Base-by-base conservation (phyloP, 2,113 vertebrate genomes). In the Oncorhynchus gorbuscha region DNA sequence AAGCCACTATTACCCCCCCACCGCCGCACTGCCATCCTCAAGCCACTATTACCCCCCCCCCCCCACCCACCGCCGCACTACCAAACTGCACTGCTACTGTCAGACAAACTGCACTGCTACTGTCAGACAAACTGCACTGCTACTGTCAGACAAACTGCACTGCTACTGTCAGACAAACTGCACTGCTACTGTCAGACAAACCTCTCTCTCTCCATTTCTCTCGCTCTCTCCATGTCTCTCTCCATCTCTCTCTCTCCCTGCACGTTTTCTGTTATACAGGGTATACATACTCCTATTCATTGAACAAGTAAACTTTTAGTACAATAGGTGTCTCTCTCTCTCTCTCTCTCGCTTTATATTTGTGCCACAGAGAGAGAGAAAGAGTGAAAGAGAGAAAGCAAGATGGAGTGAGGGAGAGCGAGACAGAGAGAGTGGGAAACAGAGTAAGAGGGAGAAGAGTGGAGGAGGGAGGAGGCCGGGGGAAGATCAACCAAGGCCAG, bases 81-180 rank as follows among this genome's bases (percentile, higher is more conserved):
- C 32, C 24, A 24, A 24, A 24, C 24, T 24, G 24, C 24, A 24
- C 24, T 24, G 24, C 24, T 24, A 24, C 24, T 24, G 24, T 24
- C 24, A 24, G 24, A 98, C 95, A 97, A 95, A 97, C 95, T 95
- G 95, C 94, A 91, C 24, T 24, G 24, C 24, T 24, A 24, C 24
- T 24, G 24, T 24, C 24, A 24, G 24, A 98, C 95, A 97, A 95
- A 97, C 95, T 95, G 95, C 94, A 91, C 94, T 95, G 92, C 92
- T 95, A 95, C 95, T 91, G 88, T 74, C 90, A 89, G 24, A 24
- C 24, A 24, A 24, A 24, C 24, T 24, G 24, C 24, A 24, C 24
- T 24, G 24, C 24, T 24, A 24, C 24, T 24, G 24, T 24, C 24
- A 1, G 24, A 24, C 24, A 24, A 24, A 24, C 24, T 24, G 24